phyloP scores from a whole-genome alignment of 2,888 invertebrate species.

The Lymantria monacha region DNA sequence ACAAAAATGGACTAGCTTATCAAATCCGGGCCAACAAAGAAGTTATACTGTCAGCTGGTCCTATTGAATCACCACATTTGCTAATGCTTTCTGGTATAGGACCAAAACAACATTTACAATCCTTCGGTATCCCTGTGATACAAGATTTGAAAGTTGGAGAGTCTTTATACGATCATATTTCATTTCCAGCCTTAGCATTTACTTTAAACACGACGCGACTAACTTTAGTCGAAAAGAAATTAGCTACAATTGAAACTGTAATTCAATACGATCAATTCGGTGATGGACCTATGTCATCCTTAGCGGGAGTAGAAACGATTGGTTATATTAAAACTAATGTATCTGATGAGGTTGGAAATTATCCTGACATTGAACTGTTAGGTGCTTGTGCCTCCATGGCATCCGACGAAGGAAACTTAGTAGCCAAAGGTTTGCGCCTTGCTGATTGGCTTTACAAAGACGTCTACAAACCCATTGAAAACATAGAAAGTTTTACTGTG shows the following conservation, averaged over 20 bases:
- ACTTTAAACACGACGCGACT: slow-evolving; percentile 67
- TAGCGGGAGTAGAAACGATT: slow-evolving; percentile 82
- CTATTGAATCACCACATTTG: slow-evolving; percentile 91
- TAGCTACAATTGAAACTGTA: slow-evolving; percentile 53
- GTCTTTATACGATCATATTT: slow-evolving; percentile 86
- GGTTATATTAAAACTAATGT: slow-evolving; percentile 83
- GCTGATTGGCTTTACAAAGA: slow-evolving; percentile 67
- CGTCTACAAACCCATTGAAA: slow-evolving; percentile 63
- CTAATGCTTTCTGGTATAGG: slow-evolving; percentile 86
- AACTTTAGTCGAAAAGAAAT: slow-evolving; percentile 49
- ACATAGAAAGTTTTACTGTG: slow-evolving; percentile 69
- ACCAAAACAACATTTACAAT: slow-evolving; percentile 81
- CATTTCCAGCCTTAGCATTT: slow-evolving; percentile 82
- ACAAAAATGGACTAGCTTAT: slow-evolving; percentile 68
- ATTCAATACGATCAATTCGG: slow-evolving; percentile 64
- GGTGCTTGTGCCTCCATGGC: slow-evolving; percentile 81
- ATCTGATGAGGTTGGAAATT: slow-evolving; percentile 74
- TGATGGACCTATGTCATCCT: slow-evolving; percentile 76
- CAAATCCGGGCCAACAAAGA: slow-evolving; percentile 73
- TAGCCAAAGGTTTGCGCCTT: slow-evolving; percentile 64
- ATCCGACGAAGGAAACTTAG: slow-evolving; percentile 76
- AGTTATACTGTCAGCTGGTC: slow-evolving; percentile 85
- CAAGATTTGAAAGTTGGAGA: slow-evolving; percentile 85
- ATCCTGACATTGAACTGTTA: slow-evolving; percentile 85
- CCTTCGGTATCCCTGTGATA: slow-evolving; percentile 82